Percentiles rank a stretch among this genome's conserved stretches.
Evolutionary conservation across 2,113 vertebrate genomes (phyloP).

Genomic region (Hippopotamus amphibius): DNA sequence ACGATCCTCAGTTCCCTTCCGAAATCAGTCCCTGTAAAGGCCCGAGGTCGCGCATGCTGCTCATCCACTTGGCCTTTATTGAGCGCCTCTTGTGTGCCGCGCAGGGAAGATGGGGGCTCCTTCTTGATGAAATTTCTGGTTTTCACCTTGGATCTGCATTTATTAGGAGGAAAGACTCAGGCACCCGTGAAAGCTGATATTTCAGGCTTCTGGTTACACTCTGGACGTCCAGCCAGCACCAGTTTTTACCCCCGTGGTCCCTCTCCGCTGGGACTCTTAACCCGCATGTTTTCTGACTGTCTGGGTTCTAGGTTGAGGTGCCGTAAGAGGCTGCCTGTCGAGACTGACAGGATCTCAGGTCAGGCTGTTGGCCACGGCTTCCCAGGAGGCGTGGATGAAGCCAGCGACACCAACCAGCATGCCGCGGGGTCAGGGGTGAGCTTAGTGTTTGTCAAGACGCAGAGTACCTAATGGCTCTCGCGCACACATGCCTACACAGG

Average conservation of each 20-base stretch:
- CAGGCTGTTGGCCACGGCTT: slow-evolving; percentile 23
- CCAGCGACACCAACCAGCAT: slow-evolving; percentile 66
- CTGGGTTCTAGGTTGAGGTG: slow-evolving; percentile 64
- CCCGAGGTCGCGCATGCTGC: background rate
- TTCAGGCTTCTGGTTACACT: background rate
- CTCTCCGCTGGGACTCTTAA: background rate
- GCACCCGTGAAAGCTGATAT: background rate
- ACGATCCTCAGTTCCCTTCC: background rate
- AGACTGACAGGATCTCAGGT: slow-evolving; percentile 62
- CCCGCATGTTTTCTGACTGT: background rate
- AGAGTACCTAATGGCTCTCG: slow-evolving; percentile 77
- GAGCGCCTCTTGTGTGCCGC: fast-evolving
- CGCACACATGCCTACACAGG: no score
- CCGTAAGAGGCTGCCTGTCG: slow-evolving; percentile 42
- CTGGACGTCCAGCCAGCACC: fast-evolving
- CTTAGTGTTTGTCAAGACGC: slow-evolving; percentile 59
- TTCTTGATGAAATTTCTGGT: background rate
- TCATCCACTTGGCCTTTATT: background rate
- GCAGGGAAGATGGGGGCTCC: background rate
- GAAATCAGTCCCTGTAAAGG: fast-evolving
- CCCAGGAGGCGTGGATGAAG: slow-evolving; percentile 43
- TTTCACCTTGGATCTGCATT: background rate
- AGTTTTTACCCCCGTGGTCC: fast-evolving
- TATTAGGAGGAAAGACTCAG: background rate
- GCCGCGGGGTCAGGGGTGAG: slow-evolving; percentile 75